phyloP scores from a whole-genome alignment of 2,113 vertebrate species.

The Bettongia penicillata region DNA sequence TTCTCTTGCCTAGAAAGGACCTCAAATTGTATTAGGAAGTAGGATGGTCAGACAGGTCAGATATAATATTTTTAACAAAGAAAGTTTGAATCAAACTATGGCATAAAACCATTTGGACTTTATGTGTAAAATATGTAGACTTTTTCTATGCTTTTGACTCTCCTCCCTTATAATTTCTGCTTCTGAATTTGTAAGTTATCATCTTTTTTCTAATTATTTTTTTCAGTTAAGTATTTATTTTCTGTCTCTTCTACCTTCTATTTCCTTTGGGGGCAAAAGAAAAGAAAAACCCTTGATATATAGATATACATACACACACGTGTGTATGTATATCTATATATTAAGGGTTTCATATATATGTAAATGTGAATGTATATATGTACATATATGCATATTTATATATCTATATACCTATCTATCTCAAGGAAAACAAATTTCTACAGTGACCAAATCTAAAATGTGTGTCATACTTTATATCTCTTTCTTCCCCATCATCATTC shows the following conservation, averaged over 20 bases:
- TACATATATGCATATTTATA: too few species aligned
- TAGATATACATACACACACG: not conserved
- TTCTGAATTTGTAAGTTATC: not conserved
- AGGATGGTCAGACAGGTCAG: not conserved
- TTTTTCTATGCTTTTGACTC: not conserved
- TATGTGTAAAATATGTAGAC: not conserved
- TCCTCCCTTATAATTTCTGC: not conserved
- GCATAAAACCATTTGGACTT: constrained; percentile 6
- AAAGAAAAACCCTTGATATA: not conserved
- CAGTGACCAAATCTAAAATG: not conserved
- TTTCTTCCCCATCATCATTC: not conserved
- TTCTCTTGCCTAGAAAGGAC: not conserved
- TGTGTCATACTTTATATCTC: not conserved
- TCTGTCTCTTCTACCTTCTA: not conserved
- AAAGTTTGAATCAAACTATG: not conserved
- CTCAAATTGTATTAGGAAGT: not conserved
- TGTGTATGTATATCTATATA: not conserved
- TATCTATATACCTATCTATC: not conserved
- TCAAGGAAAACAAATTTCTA: not conserved
- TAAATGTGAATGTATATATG: not conserved
- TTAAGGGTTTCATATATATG: not conserved
- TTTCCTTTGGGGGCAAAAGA: not conserved
- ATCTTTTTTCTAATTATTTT: not conserved
- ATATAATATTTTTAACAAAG: constrained; percentile 29
- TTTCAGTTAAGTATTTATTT: not conserved